These are phyloP conservation scores for Synanthedon andrenaeformis DNA, from an alignment of 2,888 invertebrate genomes.

Conservation along the genomic window DNA sequence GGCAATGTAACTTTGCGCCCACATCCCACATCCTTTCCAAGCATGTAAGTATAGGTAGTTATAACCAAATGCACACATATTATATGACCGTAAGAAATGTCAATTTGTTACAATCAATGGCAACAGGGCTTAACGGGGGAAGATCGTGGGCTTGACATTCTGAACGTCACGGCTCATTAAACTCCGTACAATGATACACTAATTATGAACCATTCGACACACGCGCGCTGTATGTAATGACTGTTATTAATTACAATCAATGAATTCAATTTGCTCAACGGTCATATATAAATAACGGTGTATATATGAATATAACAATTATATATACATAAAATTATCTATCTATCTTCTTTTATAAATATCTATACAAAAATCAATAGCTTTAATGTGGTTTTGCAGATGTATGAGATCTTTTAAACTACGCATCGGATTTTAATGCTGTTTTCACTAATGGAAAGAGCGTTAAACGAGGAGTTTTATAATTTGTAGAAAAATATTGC, in stretches of 20 bases:
- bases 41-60: slow-evolving; percentile 20
- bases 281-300: too few species aligned
- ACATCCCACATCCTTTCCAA: slow-evolving; percentile 27
- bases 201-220: slow-evolving; percentile 63
- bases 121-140: slow-evolving; percentile 23
- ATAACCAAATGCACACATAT: slow-evolving; percentile 1
- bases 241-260: slow-evolving; percentile 43
- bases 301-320: too few species aligned
- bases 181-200: slow-evolving; percentile 58
- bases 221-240: slow-evolving; percentile 42
- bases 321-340: too few species aligned
- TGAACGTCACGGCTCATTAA: slow-evolving; percentile 43
- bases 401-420: too few species aligned
- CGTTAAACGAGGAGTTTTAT: too few species aligned
- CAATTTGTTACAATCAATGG: slow-evolving; percentile 55
- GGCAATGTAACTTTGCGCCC: slow-evolving; percentile 22
- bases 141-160: slow-evolving; percentile 25
- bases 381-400: too few species aligned
- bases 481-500: too few species aligned
- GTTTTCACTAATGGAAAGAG: too few species aligned
- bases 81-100: slow-evolving; percentile 26
- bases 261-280: slow-evolving; percentile 18
- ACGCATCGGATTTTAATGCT: too few species aligned
- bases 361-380: too few species aligned
- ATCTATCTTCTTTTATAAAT: too few species aligned